Base-by-base conservation (phyloP, 1,140 invertebrate genomes). In the Bradynema listronoti region DNA sequence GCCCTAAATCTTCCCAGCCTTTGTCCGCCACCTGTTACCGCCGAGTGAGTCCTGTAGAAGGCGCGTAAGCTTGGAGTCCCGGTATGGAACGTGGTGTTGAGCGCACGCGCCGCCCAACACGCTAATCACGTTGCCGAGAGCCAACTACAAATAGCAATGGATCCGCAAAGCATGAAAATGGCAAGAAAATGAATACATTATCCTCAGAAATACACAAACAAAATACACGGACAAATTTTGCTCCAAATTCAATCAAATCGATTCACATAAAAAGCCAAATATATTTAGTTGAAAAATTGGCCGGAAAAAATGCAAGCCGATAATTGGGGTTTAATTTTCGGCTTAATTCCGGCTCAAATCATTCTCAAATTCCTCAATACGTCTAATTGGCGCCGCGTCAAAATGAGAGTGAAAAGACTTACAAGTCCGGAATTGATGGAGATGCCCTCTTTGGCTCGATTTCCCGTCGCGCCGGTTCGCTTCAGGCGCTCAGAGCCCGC, bases 21-120 rank as follows among this genome's bases (percentile, higher is more conserved):
- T n/a, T n/a, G 7, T 5, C 3, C 34, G 22, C n/a, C 63, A 82
- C 81, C 81, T 83, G 75, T 85, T 85, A 80, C 93, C 94, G 71
- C 94, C 94, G 14, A 98, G 81, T 2, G 94, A 98, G 80, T 98
- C 82, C 79, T 99, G 93, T 7, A 82, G 65, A 5, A 83, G 65
- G 33, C 81, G 65, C 4, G 81, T 83, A n/a, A 83, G 66, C 64
- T 83, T 83, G 0, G 81, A 83, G 62, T 83, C 81, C 33, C 82
- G 72, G 61, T 83, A 83, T 5, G 83, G 81, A 6, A 83, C 82
- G 68, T 83, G 82, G 41, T 64, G 69, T 25, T 46, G 32, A 41
- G 78, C 33, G 11, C 56, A 64, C 45, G 75, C 74, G 66, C 81
- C 80, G 27, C 81, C 79, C 19, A 83, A 69, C 29, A 81, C 80